Conservation (phyloP, 23 tunicate species). For the Ciona savignyi region DNA sequence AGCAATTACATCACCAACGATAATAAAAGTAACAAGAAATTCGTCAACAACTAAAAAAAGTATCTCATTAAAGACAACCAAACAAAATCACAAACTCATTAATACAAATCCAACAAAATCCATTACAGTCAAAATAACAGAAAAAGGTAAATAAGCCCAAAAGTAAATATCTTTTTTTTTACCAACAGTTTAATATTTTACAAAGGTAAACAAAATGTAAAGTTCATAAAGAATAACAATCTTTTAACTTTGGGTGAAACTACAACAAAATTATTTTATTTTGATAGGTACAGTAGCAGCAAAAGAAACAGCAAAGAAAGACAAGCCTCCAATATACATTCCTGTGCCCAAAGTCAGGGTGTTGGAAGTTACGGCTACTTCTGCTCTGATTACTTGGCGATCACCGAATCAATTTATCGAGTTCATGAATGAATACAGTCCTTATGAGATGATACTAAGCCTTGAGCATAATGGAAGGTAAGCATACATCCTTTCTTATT, state of each 20-base stretch:
- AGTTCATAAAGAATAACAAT: too few relatives aligned
- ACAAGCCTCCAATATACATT: too few relatives aligned
- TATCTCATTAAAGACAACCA: not conserved
- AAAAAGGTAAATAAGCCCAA: too few relatives aligned
- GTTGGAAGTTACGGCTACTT: conserved; percentile 6
- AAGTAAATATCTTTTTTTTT: too few relatives aligned
- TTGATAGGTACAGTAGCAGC: too few relatives aligned
- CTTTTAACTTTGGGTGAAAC: too few relatives aligned
- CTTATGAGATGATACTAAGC: conserved; percentile 5
- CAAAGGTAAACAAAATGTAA: not conserved
- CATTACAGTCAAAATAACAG: not conserved
- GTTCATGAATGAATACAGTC: not conserved
- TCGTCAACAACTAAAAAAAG: not conserved
- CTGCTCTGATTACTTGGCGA: conserved; percentile 20
- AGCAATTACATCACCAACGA: not conserved
- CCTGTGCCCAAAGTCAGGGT: conserved; percentile 5
- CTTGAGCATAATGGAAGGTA: conserved; percentile 18
- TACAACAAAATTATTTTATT: too few relatives aligned
- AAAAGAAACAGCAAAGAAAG: too few relatives aligned
- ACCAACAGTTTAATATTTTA: not conserved
- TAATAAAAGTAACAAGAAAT: not conserved
- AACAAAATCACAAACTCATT: not conserved
- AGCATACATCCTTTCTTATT: too few relatives aligned
- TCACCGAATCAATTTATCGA: not conserved
- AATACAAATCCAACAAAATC: not conserved